Percentiles rank a stretch among this genome's conserved stretches.
Evolutionary conservation across 1,140 invertebrate genomes (phyloP).

Genomic region (Nasonia longicornis): DNA sequence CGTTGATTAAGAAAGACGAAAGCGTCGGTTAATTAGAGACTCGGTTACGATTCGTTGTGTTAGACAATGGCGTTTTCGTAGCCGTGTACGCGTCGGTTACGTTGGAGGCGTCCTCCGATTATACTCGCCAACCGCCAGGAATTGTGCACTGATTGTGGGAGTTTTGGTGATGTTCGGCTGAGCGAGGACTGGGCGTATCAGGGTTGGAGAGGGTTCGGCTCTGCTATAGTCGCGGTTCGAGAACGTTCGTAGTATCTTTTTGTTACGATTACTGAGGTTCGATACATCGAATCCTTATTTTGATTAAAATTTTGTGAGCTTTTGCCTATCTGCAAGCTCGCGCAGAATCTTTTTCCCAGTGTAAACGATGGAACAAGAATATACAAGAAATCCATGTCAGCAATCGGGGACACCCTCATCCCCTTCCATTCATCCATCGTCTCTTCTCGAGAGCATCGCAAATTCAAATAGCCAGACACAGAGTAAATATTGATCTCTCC

Average conservation of each 20-base stretch:
- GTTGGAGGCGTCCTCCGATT: not conserved
- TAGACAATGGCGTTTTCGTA: slow-evolving; percentile 14
- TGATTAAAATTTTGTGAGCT: too few relatives aligned
- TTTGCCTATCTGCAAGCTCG: too few relatives aligned
- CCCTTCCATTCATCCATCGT: not conserved
- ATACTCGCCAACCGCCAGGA: not conserved
- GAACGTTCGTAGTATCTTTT: too few relatives aligned
- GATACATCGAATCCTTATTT: too few relatives aligned
- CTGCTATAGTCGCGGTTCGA: not conserved
- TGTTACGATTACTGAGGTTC: too few relatives aligned
- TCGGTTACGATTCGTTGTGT: slow-evolving; percentile 35
- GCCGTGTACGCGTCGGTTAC: not conserved
- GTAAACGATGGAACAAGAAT: not conserved
- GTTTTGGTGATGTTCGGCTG: too few relatives aligned
- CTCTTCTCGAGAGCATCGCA: not conserved
- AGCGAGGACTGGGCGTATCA: too few relatives aligned
- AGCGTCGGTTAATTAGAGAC: slow-evolving; percentile 23
- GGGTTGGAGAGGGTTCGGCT: not conserved
- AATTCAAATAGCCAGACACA: slow-evolving; percentile 8
- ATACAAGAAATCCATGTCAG: not conserved
- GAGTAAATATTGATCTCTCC: slow-evolving; percentile 1
- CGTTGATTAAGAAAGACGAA: slow-evolving; percentile 21
- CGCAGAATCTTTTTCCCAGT: too few relatives aligned
- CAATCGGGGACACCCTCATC: not conserved
- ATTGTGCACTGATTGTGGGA: not conserved